phyloP scores from a whole-genome alignment of 92 coral and sea anemone species.

The Virgularia gustaviana region DNA sequence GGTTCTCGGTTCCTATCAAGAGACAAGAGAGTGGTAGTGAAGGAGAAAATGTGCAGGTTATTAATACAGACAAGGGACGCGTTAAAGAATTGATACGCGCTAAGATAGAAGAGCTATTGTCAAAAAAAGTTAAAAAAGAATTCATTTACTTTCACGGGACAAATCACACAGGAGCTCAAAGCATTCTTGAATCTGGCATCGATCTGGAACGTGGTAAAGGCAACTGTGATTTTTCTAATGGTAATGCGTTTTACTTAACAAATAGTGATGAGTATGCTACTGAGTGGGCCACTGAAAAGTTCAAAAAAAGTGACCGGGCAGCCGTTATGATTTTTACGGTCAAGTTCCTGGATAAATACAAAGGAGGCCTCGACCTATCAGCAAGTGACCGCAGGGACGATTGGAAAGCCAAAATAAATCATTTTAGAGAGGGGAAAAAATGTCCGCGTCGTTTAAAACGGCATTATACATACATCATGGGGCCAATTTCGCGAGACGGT shows the following conservation, averaged over 20 bases:
- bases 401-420: too few relatives aligned
- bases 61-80: constrained; percentile 4
- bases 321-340: constrained; percentile 18
- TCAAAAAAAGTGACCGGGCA: neutral
- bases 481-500: too few relatives aligned
- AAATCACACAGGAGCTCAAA: constrained; percentile 2
- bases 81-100: too few relatives aligned
- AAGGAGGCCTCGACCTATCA: too few relatives aligned
- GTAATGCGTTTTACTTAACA: constrained; percentile 10
- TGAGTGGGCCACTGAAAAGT: neutral
- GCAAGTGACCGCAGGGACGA: too few relatives aligned
- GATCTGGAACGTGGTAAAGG: neutral
- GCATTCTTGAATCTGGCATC: constrained; percentile 1
- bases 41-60: neutral
- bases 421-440: too few relatives aligned
- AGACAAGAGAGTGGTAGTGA: neutral
- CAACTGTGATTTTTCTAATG: constrained; percentile 4
- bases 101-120: neutral
- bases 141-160: constrained; percentile 26
- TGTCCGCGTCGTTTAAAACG: too few relatives aligned
- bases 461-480: too few relatives aligned
- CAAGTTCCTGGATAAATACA: too few relatives aligned
- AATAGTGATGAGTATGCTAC: neutral
- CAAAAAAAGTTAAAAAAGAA: constrained; percentile 1
- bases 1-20: constrained; percentile 21